Evolutionary conservation across 2,797 vertebrate species (phyloP), one percentile per base, ranked within the genome.

Genomic region (Columba guinea): DNA sequence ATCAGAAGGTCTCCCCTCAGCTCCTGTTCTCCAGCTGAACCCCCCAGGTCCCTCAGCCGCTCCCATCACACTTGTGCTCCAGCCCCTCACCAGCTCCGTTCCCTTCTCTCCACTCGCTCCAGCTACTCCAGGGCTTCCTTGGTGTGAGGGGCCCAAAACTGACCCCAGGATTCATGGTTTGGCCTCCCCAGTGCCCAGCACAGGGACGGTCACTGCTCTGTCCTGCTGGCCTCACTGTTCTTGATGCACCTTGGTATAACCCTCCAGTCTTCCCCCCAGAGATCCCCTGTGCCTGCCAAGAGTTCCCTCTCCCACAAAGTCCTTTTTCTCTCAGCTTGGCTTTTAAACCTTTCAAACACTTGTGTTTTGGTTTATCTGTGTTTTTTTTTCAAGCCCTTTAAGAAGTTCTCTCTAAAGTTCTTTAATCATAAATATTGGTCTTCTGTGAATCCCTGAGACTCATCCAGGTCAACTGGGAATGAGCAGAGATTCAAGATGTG

Each of bases 251-350:
- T n/a, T 30, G 32, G 34, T 16, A 9, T 11, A 78, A 34, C 64
- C 27, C 39, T 75, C 35, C 49, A 18, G 34, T 5, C 15, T 19
- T n/a, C 19, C 39, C 8, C 24, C 59, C 32, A 10, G 46, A 22
- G 27, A n/a, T n/a, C 6, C 30, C 24, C 46, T 58, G 20, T 0
- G 1, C 17, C 1, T 1, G 41, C 27, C 34, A 28, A 37, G 27
- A 12, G 17, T n/a, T 13, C 24, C 60, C 26, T 37, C 46, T 78
- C 60, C 39, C 69, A 44, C 41, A 44, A 49, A 53, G 20, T 15
- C 20, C 14, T 37, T 71, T 73, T 30, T 62, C 35, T 39, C 39
- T 49, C 56, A 28, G 8, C 17, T 6, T 30, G 24, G 52, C 9
- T 84, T 79, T 87, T 26, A 41, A 74, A 26, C 15, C 60, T 20